phyloP scores from a whole-genome alignment of 2,113 vertebrate species.

The Gnathonemus longibarbis region DNA sequence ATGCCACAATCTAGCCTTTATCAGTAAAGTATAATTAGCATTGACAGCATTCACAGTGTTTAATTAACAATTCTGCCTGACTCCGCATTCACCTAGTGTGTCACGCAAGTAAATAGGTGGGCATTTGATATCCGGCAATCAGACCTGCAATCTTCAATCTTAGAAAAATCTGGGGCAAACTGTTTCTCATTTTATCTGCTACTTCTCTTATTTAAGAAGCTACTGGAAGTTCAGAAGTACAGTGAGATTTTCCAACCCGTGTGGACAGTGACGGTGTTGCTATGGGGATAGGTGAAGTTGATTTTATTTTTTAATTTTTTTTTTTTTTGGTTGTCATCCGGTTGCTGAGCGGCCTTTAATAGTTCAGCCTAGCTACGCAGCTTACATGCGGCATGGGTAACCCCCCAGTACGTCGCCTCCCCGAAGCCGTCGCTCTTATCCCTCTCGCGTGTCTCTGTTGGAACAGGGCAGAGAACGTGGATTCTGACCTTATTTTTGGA shows the following conservation, averaged over 20 bases:
- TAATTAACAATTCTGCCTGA: background rate
- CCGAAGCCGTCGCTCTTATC: background rate
- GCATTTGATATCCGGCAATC: background rate
- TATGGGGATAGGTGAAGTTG: background rate
- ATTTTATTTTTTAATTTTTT: background rate
- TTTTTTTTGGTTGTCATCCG: background rate
- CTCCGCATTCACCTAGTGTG: background rate
- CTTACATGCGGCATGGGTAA: background rate
- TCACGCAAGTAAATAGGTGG: background rate
- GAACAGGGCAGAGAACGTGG: background rate
- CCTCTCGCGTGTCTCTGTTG: background rate
- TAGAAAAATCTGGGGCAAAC: background rate
- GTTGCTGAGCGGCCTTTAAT: background rate
- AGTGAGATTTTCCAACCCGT: background rate
- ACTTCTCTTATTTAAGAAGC: background rate
- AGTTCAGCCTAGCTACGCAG: background rate
- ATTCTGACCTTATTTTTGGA: background rate
- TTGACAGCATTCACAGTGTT: background rate
- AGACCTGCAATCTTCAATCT: background rate
- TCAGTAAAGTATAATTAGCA: background rate
- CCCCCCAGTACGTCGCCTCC: background rate
- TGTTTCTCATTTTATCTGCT: background rate
- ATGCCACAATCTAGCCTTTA: background rate
- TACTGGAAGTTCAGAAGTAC: background rate
- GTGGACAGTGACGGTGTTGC: background rate